phyloP scores from a whole-genome alignment of 2,797 vertebrate genomes.

The Spinibarbus caldwelli region DNA sequence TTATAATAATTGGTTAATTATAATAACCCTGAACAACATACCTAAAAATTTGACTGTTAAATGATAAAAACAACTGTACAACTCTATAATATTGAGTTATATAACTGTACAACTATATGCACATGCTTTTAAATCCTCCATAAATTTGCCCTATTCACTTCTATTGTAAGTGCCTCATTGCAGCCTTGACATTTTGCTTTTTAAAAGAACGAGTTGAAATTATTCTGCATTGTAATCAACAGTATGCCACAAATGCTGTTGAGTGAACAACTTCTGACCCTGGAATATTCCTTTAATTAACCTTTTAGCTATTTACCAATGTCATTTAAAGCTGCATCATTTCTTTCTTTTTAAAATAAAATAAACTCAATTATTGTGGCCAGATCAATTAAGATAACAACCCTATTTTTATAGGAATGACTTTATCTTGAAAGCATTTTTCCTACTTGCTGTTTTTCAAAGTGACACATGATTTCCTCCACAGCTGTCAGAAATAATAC shows the following conservation, averaged over 20 bases:
- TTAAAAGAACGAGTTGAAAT: background rate
- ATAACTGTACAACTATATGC: background rate
- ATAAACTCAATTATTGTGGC: constrained; percentile 62
- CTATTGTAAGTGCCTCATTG: background rate
- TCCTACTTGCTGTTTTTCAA: background rate
- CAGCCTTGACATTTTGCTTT: background rate
- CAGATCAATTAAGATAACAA: constrained; percentile 63
- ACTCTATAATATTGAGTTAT: no score
- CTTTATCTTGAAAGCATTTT: background rate
- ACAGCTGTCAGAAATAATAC: constrained; percentile 58
- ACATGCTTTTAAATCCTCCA: background rate
- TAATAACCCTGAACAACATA: background rate
- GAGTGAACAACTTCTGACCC: background rate
- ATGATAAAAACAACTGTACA: background rate
- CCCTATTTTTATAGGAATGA: constrained; percentile 15
- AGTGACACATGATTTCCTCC: background rate
- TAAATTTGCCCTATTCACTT: background rate
- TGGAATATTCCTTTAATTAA: background rate
- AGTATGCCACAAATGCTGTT: background rate
- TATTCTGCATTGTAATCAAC: background rate
- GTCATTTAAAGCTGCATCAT: constrained; percentile 55
- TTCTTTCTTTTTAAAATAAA: constrained; percentile 66
- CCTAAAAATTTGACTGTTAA: background rate
- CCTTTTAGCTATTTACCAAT: constrained; percentile 2
- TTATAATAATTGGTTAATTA: background rate